phyloP scores from a whole-genome alignment of 1,140 invertebrate species.

The Lepidurus couesii region DNA sequence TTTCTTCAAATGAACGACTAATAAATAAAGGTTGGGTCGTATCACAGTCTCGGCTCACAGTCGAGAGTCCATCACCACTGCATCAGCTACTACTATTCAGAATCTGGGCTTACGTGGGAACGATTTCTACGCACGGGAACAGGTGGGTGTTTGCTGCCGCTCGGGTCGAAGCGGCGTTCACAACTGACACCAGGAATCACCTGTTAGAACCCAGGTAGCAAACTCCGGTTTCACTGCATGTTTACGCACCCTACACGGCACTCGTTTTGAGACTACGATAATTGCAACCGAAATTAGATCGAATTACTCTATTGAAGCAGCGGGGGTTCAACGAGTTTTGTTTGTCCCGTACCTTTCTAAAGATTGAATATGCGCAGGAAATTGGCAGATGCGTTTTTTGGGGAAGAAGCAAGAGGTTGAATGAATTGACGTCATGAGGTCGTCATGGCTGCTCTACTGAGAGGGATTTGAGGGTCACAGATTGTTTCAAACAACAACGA shows the following conservation, averaged over 20 bases:
- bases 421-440: constrained; percentile 5
- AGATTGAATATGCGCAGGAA: neutral
- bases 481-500: neutral
- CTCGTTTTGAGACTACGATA: neutral
- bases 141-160: neutral
- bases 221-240: neutral
- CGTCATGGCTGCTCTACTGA: neutral
- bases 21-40: too few relatives aligned
- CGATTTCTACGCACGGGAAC: neutral
- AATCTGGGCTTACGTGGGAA: neutral
- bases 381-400: neutral
- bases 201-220: constrained; percentile 13
- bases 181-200: constrained; percentile 7
- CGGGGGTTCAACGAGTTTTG: too few relatives aligned
- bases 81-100: neutral
- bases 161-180: neutral
- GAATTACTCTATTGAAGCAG: neutral
- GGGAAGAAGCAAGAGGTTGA: neutral
- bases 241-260: neutral
- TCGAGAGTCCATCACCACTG: too few relatives aligned
- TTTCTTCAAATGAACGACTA: too few relatives aligned
- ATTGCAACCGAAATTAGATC: neutral
- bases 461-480: neutral
- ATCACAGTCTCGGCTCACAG: too few relatives aligned
- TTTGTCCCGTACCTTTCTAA: too few relatives aligned